Conservation (phyloP, 2,113 vertebrate genomes). For the Poeciliopsis retropinna region DNA sequence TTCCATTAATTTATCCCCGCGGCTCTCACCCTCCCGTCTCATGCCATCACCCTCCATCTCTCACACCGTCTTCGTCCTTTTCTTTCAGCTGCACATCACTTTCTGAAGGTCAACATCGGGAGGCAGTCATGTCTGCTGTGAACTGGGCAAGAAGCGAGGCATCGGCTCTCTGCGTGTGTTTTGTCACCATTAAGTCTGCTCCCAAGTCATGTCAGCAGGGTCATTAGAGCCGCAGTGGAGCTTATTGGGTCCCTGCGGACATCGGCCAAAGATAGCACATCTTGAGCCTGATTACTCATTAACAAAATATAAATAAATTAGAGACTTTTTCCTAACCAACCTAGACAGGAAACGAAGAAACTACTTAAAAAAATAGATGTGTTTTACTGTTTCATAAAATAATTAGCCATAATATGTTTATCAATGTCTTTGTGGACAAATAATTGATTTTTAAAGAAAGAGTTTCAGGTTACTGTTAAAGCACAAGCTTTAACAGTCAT, state of each 20-base stretch:
- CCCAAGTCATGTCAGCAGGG: conserved; percentile 44
- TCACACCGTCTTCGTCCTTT: background rate
- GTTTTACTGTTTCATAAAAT: background rate
- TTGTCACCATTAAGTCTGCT: conserved; percentile 46
- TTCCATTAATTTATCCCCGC: conserved; percentile 23
- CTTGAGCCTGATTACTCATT: conserved; percentile 42
- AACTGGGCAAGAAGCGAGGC: conserved; percentile 43
- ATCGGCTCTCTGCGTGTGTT: conserved; percentile 40
- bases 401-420: too few relatives aligned
- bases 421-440: background rate
- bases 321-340: background rate
- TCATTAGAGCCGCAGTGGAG: conserved; percentile 45
- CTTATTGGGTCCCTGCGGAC: conserved; percentile 26
- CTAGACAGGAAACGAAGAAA: background rate
- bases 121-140: conserved; percentile 47
- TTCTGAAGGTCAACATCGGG: conserved; percentile 65
- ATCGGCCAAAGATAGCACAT: conserved; percentile 33
- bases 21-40: conserved; percentile 16
- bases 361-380: background rate
- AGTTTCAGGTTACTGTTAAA: background rate
- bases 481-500: background rate
- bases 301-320: conserved; percentile 23
- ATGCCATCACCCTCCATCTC: background rate
- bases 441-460: background rate
- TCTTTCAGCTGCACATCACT: conserved; percentile 24